Conservation (phyloP, 2,888 invertebrate genomes). For the Venusia cambrica region DNA sequence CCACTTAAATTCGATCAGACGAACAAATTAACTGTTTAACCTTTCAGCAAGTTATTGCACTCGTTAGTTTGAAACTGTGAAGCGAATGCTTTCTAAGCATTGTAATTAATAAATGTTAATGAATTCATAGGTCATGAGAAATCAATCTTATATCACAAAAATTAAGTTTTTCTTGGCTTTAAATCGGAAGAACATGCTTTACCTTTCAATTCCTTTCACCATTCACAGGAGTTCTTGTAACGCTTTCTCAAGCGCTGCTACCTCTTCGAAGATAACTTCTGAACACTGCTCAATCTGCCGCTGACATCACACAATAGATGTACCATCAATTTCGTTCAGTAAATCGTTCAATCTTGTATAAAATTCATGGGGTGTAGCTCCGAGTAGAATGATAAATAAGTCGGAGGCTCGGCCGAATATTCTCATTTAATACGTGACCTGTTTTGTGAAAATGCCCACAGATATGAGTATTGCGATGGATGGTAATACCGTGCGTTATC, state of each 20-base stretch:
- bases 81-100: no score
- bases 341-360: conserved; percentile 81
- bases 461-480: conserved; percentile 71
- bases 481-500: conserved; percentile 61
- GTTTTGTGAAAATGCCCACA: conserved; percentile 70
- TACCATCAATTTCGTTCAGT: conserved; percentile 78
- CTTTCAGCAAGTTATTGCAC: no score
- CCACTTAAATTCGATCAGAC: conserved; percentile 8
- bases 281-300: conserved; percentile 63
- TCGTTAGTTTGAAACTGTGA: no score
- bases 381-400: conserved; percentile 80
- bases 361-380: conserved; percentile 79
- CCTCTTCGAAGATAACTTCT: conserved; percentile 23
- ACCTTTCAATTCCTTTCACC: no score
- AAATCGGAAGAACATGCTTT: no score
- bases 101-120: no score
- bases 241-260: conserved; percentile 1
- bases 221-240: no score
- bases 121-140: no score
- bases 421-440: conserved; percentile 81
- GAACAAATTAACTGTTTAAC: not conserved
- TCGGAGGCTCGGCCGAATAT: conserved; percentile 77
- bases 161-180: no score
- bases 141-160: no score
- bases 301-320: conserved; percentile 73